phyloP scores from a whole-genome alignment of 2,888 invertebrate species.

The Phortica okadai region DNA sequence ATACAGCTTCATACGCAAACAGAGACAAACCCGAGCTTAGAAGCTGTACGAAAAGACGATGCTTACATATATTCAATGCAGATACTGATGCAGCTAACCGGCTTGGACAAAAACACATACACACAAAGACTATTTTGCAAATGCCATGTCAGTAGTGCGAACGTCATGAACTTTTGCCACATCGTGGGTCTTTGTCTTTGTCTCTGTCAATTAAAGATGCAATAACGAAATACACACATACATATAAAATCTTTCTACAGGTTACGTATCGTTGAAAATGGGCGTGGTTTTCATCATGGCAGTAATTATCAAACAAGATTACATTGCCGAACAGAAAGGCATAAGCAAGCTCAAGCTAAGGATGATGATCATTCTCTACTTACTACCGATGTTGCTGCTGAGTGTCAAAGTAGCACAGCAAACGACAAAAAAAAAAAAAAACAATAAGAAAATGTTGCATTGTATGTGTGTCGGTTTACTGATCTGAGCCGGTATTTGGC shows the following conservation, averaged over 20 bases:
- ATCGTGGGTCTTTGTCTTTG: background rate
- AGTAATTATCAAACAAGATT: constrained; percentile 60
- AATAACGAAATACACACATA: background rate
- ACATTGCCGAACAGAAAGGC: constrained; percentile 26
- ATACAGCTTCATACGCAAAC: background rate
- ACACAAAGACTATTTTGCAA: background rate
- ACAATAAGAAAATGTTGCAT: constrained; percentile 52
- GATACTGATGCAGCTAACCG: background rate
- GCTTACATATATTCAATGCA: background rate
- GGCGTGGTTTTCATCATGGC: no score
- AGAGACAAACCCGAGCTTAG: no score
- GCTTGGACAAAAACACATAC: constrained; percentile 1
- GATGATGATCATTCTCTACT: background rate
- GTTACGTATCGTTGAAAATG: background rate
- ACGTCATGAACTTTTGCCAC: background rate
- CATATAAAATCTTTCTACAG: background rate
- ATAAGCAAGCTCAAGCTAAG: background rate
- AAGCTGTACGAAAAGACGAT: no score
- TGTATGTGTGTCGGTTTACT: background rate
- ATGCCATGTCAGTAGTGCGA: background rate
- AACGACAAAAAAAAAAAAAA: constrained; percentile 26
- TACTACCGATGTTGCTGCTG: background rate
- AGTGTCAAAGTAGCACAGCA: constrained; percentile 20
- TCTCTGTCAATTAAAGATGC: constrained; percentile 11
- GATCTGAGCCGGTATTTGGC: background rate